Conservation (phyloP, 1,140 invertebrate species). For the Aphaenogaster floridana region DNA sequence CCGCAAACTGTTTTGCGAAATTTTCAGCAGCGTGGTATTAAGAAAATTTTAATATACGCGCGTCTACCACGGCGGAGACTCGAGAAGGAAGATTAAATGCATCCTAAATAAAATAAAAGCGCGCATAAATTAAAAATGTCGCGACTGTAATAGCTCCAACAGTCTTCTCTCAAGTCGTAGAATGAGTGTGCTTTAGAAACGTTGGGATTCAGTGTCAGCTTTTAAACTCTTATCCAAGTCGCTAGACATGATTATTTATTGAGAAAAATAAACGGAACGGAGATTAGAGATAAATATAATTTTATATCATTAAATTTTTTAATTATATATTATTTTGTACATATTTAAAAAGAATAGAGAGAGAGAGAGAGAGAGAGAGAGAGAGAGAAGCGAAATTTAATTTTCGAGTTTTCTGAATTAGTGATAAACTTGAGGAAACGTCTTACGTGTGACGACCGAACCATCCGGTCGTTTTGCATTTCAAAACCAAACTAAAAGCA, state of each 20-base stretch:
- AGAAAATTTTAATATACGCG: conserved; percentile 38
- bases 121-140: conserved; percentile 43
- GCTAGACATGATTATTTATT: not conserved
- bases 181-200: conserved; percentile 16
- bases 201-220: not conserved
- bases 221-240: not conserved
- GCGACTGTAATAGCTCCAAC: conserved; percentile 17
- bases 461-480: not conserved
- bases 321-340: not conserved
- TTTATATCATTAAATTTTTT: not conserved
- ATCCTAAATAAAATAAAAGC: conserved; percentile 40
- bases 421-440: not conserved
- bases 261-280: not conserved
- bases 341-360: not conserved
- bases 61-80: not conserved
- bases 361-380: not conserved
- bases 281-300: not conserved
- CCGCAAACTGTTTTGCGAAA: conserved; percentile 38
- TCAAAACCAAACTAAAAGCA: not conserved
- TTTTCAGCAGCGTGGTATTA: conserved; percentile 29
- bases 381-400: not conserved
- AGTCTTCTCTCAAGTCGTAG: not conserved
- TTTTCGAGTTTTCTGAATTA: not conserved
- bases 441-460: not conserved
- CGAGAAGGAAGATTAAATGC: conserved; percentile 36